These are phyloP conservation scores for Alcis repandata DNA, from an alignment of 2,888 invertebrate species.

Conservation along the genomic window DNA sequence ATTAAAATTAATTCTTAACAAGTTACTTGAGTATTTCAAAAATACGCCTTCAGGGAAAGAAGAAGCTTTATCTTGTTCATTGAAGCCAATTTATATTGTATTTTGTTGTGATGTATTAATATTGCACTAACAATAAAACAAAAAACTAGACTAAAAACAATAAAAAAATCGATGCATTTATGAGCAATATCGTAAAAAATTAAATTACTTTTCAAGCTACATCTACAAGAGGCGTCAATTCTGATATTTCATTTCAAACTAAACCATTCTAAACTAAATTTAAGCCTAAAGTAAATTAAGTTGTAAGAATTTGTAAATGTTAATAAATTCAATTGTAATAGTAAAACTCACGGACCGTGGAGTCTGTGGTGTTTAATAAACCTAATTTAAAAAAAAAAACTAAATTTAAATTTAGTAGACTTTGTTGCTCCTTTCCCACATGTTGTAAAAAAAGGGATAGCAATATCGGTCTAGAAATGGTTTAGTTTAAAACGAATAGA, in stretches of 20 bases:
- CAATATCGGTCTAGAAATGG: neutral
- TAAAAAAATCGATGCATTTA: constrained; percentile 15
- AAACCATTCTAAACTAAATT: too few relatives aligned
- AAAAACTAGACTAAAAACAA: constrained; percentile 1
- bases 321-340: too few relatives aligned
- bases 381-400: too few relatives aligned
- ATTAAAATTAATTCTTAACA: neutral
- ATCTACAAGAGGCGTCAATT: neutral
- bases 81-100: constrained; percentile 1
- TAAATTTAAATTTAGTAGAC: neutral
- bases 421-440: neutral
- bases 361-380: too few relatives aligned
- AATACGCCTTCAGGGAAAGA: too few relatives aligned
- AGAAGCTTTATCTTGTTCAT: too few relatives aligned
- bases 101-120: constrained; percentile 24
- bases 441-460: neutral
- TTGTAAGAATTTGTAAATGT: too few relatives aligned
- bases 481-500: neutral
- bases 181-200: constrained; percentile 10
- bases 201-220: constrained; percentile 5
- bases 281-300: too few relatives aligned
- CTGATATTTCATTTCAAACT: neutral
- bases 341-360: too few relatives aligned
- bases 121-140: constrained; percentile 28
- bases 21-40: constrained; percentile 23